Evolutionary conservation across 2,113 vertebrate species (phyloP), one percentile per base, ranked within the genome.

Genomic region (Epinephelus lanceolatus): DNA sequence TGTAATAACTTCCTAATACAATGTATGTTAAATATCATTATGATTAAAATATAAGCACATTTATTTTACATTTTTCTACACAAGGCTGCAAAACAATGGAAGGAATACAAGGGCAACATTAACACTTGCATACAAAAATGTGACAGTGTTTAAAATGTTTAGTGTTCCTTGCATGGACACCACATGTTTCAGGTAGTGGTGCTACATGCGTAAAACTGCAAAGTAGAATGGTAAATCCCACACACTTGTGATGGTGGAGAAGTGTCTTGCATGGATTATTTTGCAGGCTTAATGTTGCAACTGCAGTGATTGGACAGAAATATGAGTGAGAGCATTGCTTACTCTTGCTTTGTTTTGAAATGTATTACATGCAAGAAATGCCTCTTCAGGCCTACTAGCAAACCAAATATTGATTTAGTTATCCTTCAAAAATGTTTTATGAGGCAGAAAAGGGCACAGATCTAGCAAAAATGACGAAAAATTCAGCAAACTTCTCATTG

Each of bases 241-340:
- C 68, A 63, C 70, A 59, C 57, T 63, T 57, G 59, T 30, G 27
- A 27, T 45, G 5, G 63, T 65, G 23, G 67, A 63, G 57, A 45
- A 37, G 25, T 18, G 59, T 27, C 37, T 47, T 13, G 49, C 23
- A 53, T 15, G 12, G 40, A n/a, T 45, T 42, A 55, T 71, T 74
- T 74, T 23, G 51, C 56, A 45, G 69, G 45, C 2, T 5, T 4
- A 8, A 15, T 9, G 45, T 4, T 65, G 51, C 30, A 74, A 21
- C 42, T 37, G 19, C n/a, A 25, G 37, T 2, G 23, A 52, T 71
- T 11, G 0, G 27, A 62, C 12, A 49, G 65, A 59, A 45, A 42
- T 37, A 45, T 3, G 47, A 55, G 19, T 25, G n/a, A 73, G 45
- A 66, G 73, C 25, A 7, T 13, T 15, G 49, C 12, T 40, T 17